These are phyloP conservation scores for Cosmia pyralina DNA, from an alignment of 2,888 invertebrate species.

Conservation along the genomic window DNA sequence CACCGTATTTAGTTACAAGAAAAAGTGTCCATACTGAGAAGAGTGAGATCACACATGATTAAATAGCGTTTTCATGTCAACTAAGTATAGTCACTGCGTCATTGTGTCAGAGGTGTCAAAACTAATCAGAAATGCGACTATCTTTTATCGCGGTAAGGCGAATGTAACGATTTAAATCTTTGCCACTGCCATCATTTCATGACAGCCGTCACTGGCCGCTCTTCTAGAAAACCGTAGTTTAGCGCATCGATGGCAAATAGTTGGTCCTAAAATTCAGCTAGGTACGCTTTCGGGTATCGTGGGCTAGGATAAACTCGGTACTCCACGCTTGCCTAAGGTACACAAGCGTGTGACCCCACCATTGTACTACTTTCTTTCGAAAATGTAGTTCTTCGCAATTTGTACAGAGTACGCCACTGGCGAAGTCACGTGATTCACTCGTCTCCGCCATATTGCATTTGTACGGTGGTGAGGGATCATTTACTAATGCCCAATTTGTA, in stretches of 20 bases:
- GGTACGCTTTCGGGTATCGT: not conserved
- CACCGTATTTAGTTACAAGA: too few relatives aligned
- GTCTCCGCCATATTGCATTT: constrained; percentile 82
- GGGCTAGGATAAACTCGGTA: not conserved
- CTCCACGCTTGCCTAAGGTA: not conserved
- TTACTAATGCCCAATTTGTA: constrained; percentile 76
- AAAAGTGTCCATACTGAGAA: too few relatives aligned
- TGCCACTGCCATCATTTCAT: too few relatives aligned
- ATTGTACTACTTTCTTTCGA: constrained; percentile 1
- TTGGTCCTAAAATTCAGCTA: not conserved
- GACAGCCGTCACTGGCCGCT: too few relatives aligned
- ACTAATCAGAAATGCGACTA: too few relatives aligned
- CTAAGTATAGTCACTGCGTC: too few relatives aligned
- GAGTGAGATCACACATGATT: too few relatives aligned
- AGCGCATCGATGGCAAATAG: not conserved
- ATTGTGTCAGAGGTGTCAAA: too few relatives aligned
- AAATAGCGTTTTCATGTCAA: too few relatives aligned
- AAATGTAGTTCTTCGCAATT: constrained; percentile 20
- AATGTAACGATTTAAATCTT: too few relatives aligned
- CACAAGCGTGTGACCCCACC: constrained; percentile 1
- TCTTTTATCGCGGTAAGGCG: too few relatives aligned
- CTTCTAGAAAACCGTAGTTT: too few relatives aligned
- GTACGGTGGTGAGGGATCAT: constrained; percentile 76
- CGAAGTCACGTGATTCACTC: constrained; percentile 79
- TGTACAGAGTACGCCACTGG: constrained; percentile 50